Evolutionary conservation across 2,888 invertebrate species (phyloP), one percentile per base, ranked within the genome.

Genomic region (Sympetrum striolatum): DNA sequence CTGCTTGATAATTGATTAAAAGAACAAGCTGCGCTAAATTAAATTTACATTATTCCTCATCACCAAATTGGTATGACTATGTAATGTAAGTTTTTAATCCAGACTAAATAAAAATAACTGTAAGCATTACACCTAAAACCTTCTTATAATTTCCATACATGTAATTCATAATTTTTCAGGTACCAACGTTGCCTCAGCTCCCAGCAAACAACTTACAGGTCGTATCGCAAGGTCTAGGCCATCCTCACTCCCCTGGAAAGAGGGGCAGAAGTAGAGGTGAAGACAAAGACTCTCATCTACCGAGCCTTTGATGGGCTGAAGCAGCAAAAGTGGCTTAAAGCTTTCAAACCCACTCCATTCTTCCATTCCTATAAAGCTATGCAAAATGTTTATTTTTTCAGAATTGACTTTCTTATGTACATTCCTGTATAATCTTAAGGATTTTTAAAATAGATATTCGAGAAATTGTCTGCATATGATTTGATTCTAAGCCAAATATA

Each of bases 311-410:
- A 86, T 86, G 14, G 73, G 73, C 73, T 73, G 60, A 35, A 86
- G 37, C 35, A 86, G 60, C 60, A 60, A 35, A n/a, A 37, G 22
- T 22, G 37, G 25, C 81, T n/a, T 60, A 18, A n/a, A 60, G 64
- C 64, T 86, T 64, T 86, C 86, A 31, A 73, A 37, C 86, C 60
- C 31, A 60, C n/a, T 86, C 58, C 64, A 86, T 86, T 86, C 86
- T 86, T 86, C 86, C 86, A 86, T n/a, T 60, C 86, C 86, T 64
- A 44, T 53, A 82, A 86, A 39, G 86, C 60, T 86, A 86, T 86
- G 86, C 60, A 60, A 86, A 37, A 86, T 86, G 22, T 86, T 86
- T 86, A 86, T 86, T 86, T 86, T 86, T 64, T 18, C 86, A 86
- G 60, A 86, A 25, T 14, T 2, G 37, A 64, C 37, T 60, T 86